These are phyloP conservation scores for Salarias fasciatus DNA, from an alignment of 2,797 vertebrate species.

Conservation along the genomic window DNA sequence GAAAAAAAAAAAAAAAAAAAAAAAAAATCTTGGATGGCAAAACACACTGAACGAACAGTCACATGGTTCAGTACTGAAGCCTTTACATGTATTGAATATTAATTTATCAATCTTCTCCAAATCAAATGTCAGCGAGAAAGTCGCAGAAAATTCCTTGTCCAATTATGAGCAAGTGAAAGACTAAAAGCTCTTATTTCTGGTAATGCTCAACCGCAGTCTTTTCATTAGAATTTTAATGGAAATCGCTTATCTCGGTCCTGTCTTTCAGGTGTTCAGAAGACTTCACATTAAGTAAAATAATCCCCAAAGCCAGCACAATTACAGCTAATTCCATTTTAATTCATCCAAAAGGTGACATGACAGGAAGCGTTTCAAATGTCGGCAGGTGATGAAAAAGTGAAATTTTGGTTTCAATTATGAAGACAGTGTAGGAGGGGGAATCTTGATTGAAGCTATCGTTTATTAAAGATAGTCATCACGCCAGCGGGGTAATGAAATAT, in stretches of 20 bases:
- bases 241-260: slow-evolving; percentile 75
- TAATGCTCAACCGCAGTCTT: slow-evolving; percentile 66
- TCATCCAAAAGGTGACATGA: slow-evolving; percentile 78
- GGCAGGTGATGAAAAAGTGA: slow-evolving; percentile 53
- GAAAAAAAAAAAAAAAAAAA: slow-evolving; percentile 7
- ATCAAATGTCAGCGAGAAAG: slow-evolving; percentile 68
- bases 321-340: slow-evolving; percentile 82
- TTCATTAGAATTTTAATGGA: slow-evolving; percentile 78
- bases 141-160: slow-evolving; percentile 61
- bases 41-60: slow-evolving; percentile 14
- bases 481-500: slow-evolving; percentile 5
- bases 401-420: slow-evolving; percentile 77
- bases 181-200: slow-evolving; percentile 75
- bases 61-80: slow-evolving; percentile 15
- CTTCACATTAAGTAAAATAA: slow-evolving; percentile 78
- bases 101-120: slow-evolving; percentile 71
- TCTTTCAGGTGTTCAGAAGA: slow-evolving; percentile 80
- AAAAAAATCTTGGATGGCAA: background rate
- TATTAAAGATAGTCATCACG: slow-evolving; percentile 6
- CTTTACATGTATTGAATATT: slow-evolving; percentile 44
- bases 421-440: slow-evolving; percentile 27
- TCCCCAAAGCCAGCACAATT: slow-evolving; percentile 79
- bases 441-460: slow-evolving; percentile 43
- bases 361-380: slow-evolving; percentile 63
- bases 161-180: slow-evolving; percentile 73